Conservation (phyloP, 2,888 invertebrate species). For the Caenorhabditis auriculariae region DNA sequence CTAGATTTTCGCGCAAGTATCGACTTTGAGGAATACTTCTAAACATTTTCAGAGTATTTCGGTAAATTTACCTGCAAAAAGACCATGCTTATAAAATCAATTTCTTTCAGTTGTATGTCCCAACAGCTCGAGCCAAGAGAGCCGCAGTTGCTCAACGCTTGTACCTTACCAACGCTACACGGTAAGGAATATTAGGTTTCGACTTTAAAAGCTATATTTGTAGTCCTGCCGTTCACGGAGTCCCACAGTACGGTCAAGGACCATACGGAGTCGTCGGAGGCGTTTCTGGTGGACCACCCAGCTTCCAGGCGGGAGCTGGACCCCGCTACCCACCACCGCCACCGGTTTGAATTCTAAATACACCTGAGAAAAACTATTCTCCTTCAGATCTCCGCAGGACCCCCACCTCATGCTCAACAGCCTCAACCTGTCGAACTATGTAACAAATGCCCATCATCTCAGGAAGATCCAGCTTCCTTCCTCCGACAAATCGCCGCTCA, state of each 20-base stretch:
- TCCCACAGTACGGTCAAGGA: too few relatives aligned
- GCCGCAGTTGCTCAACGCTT: constrained; percentile 11
- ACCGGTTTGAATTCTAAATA: constrained; percentile 8
- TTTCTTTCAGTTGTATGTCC: constrained; percentile 11
- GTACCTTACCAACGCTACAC: neutral
- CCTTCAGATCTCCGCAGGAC: constrained; percentile 11
- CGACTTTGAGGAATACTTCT: too few relatives aligned
- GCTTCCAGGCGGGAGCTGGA: constrained; percentile 12
- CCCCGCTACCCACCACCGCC: constrained; percentile 35
- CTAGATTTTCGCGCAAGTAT: too few relatives aligned
- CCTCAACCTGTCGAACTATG: constrained; percentile 25
- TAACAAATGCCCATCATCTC: constrained; percentile 32
- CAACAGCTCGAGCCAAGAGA: constrained; percentile 8
- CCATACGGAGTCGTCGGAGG: neutral
- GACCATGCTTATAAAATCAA: too few relatives aligned
- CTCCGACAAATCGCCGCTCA: constrained; percentile 43
- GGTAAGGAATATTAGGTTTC: neutral
- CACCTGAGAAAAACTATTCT: neutral
- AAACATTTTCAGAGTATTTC: too few relatives aligned
- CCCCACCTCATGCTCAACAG: constrained; percentile 12
- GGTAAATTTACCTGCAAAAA: too few relatives aligned
- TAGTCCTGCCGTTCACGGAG: too few relatives aligned
- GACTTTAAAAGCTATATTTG: too few relatives aligned
- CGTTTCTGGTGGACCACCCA: constrained; percentile 4
- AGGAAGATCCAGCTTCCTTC: constrained; percentile 45